Base-by-base conservation (phyloP, 2,113 vertebrate genomes). In the Bufo gargarizans region DNA sequence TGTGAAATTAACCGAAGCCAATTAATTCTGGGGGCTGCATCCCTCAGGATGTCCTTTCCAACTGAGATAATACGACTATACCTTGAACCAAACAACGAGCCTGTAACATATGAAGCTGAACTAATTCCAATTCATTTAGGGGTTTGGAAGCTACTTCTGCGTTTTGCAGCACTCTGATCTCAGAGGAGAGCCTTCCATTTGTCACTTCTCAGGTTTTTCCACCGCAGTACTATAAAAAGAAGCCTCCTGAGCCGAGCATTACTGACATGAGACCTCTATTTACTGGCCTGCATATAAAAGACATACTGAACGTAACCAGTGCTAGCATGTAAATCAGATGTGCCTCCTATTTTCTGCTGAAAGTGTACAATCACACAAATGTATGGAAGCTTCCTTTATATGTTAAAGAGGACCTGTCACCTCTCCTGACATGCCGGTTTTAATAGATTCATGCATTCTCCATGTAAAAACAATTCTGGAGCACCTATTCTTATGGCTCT, bases 51-150 rank as follows among this genome's bases (percentile, higher is more conserved):
- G 43, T 49, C 22, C 55, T 82, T 88, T 76, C 87, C 81, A 49
- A 84, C 59, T 69, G 72, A 84, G 72, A 84, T 84, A 89, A 74
- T 82, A 74, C 14, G 67, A 81, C 74, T 82, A 58, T 63, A 83
- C 87, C 87, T 76, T 82, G 61, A 88, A 77, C 87, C 56, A 59
- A 81, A 88, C 77, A 87, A 87, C 69, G 77, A 63, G 56, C 63
- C 69, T 69, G 72, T 78, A 89, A 78, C 76, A 89, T 84, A 89
- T 78, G 71, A 89, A 78, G 87, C 81, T 77, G 80, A 89, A 89
- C 87, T 89, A 84, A 89, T 84, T 84, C 87, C 50, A 77, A 67
- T 78, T 89, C 81, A 84, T 33, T n/a, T n/a, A 69, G 82, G 59
- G 72, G 84, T 84, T 84, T 88, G 49, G 71, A 78, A 63, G 72